Base-by-base conservation (phyloP, 2,113 vertebrate species). In the Pipa parva region DNA sequence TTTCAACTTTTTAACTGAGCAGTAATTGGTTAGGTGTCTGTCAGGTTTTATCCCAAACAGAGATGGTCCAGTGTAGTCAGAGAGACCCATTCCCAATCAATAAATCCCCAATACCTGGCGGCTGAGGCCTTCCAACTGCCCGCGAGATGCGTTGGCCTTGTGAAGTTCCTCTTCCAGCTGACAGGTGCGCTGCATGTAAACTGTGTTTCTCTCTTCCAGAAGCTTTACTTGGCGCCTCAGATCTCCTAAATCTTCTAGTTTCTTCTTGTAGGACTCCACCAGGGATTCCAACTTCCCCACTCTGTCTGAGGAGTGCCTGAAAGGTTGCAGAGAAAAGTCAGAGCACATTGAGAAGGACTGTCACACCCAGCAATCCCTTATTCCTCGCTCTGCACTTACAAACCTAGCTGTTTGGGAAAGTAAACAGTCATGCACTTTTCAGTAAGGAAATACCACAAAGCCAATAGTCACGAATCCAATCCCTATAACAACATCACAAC, bases 111-210 rank as follows among this genome's bases (percentile, higher is more conserved):
- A n/a, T 56, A 81, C 80, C 92, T 95, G 93, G 76, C 83, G 85
- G 79, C 87, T 88, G 80, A 91, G 92, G 27, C 75, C 82, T 81
- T 95, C 92, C 60, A 94, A 85, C 82, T 94, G 91, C 29, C 60
- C 76, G 4, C 93, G 91, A 33, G 85, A 80, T 0, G 84, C 76
- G 33, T 91, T 87, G 0, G 91, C 91, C 20, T 88, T 65, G 28
- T 90, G 89, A 9, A 91, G 88, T 75, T 95, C 93, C 12, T 94
- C 91, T 77, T 95, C 93, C 82, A 96, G 89, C 80, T 93, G 91
- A n/a, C 88, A 89, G 13, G 93, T 96, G 67, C 92, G 91, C 78
- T 94, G 91, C 56, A 95, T 93, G 69, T 95, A 92, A 36, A 92
- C 85, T 0, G 88, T 88, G 67, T 93, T 96, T 22, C 90, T 78